A percentile compares a stretch with the other conserved stretches of the same genome.
Evolutionary conservation across 2,797 vertebrate genomes (phyloP).

Genomic region (Acanthurus leucopareius): DNA sequence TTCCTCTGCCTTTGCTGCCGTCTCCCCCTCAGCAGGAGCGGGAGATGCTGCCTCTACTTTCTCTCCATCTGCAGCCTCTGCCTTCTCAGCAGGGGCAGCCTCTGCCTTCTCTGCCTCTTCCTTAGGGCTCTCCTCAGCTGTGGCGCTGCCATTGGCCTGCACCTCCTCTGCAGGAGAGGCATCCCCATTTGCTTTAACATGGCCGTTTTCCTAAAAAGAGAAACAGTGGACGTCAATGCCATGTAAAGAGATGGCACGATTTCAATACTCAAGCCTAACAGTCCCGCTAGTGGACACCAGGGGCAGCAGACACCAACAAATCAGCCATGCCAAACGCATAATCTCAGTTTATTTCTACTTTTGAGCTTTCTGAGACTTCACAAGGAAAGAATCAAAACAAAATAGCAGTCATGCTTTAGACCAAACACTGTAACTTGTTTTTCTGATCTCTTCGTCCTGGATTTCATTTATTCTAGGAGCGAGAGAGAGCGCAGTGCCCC

Average conservation of each 20-base stretch:
- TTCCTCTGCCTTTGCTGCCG: constrained; percentile 87
- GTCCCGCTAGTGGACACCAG: constrained; percentile 48
- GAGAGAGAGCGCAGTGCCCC: constrained; percentile 15
- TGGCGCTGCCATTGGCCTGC: constrained; percentile 91
- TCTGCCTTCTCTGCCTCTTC: constrained; percentile 83
- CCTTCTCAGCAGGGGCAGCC: constrained; percentile 68
- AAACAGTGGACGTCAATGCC: constrained; percentile 42
- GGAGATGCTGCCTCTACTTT: constrained; percentile 86
- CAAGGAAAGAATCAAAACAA: neutral
- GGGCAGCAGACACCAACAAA: constrained; percentile 73
- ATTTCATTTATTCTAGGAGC: neutral
- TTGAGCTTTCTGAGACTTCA: neutral
- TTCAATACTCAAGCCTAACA: constrained; percentile 1
- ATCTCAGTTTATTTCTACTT: neutral
- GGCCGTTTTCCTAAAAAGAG: constrained; percentile 91
- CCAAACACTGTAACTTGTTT: neutral
- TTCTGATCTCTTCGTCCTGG: neutral
- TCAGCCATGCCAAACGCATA: constrained; percentile 18
- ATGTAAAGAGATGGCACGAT: constrained; percentile 4
- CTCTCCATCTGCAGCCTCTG: constrained; percentile 78
- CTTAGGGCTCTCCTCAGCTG: constrained; percentile 86
- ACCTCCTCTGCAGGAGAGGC: constrained; percentile 91
- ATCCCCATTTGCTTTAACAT: constrained; percentile 95
- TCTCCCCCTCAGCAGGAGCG: constrained; percentile 87
- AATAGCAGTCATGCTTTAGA: neutral